Conservation (phyloP, 2,797 vertebrate species). For the Triplophysa bombifrons region DNA sequence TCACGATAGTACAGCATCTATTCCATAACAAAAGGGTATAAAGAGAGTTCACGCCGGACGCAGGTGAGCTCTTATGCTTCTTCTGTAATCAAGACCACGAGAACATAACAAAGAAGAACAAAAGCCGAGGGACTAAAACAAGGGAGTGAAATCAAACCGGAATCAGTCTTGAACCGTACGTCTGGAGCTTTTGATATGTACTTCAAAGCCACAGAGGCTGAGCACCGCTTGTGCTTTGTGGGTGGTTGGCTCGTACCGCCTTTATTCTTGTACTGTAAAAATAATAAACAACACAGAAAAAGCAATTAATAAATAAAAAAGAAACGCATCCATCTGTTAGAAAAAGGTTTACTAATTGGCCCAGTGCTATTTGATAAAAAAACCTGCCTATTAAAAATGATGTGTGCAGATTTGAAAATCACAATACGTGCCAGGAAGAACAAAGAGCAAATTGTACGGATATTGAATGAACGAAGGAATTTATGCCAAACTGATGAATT, state of each 20-base stretch:
- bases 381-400: slow-evolving; percentile 17
- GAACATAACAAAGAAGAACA: slow-evolving; percentile 27
- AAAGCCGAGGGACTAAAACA: slow-evolving; percentile 21
- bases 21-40: slow-evolving; percentile 8
- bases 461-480: slow-evolving; percentile 20
- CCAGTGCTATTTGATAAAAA: slow-evolving; percentile 11
- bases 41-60: not conserved
- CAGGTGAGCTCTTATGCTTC: slow-evolving; percentile 27
- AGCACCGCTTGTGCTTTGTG: slow-evolving; percentile 68
- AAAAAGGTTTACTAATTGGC: slow-evolving; percentile 29
- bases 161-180: slow-evolving; percentile 60
- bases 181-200: slow-evolving; percentile 69
- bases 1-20: not conserved
- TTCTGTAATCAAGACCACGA: slow-evolving; percentile 28
- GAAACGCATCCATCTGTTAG: slow-evolving; percentile 39
- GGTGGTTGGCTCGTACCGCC: slow-evolving; percentile 65
- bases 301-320: slow-evolving; percentile 29
- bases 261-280: slow-evolving; percentile 53
- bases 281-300: slow-evolving; percentile 4
- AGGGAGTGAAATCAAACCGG: slow-evolving; percentile 35
- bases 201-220: slow-evolving; percentile 68
- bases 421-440: not conserved
- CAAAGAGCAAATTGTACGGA: not conserved
- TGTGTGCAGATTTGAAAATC: not conserved
- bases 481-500: slow-evolving; percentile 34